A percentile compares a stretch with the other conserved stretches of the same genome.
Conservation (phyloP, 1,140 invertebrate genomes). For the Atta texana region DNA sequence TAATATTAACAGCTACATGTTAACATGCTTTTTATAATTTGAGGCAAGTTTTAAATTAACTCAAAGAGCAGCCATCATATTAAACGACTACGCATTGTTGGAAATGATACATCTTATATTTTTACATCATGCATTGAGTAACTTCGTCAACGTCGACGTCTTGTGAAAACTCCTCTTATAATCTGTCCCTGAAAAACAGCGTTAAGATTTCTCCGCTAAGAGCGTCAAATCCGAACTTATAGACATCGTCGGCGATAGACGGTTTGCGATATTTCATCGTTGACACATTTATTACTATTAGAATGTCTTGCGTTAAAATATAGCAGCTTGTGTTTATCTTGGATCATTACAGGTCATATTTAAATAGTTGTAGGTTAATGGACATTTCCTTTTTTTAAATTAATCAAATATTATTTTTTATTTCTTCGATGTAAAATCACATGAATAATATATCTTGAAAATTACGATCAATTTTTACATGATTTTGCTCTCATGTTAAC, state of each 20-base stretch:
- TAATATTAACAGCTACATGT: too few relatives aligned
- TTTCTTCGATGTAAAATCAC: not conserved
- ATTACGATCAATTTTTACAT: not conserved
- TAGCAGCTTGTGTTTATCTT: constrained; percentile 2
- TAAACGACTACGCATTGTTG: too few relatives aligned
- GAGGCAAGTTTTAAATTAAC: too few relatives aligned
- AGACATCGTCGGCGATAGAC: not conserved
- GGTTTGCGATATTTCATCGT: constrained; percentile 25
- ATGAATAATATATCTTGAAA: not conserved
- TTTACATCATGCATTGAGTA: not conserved
- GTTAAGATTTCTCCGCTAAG: not conserved
- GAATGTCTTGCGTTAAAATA: not conserved
- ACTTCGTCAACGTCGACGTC: constrained; percentile 15
- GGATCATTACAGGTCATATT: not conserved
- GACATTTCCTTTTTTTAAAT: not conserved
- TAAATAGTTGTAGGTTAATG: constrained; percentile 9
- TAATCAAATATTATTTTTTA: not conserved
- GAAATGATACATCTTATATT: too few relatives aligned
- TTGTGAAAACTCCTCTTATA: not conserved
- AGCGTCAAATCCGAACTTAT: not conserved
- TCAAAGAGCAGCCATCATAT: too few relatives aligned
- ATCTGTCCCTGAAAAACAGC: not conserved
- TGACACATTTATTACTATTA: constrained; percentile 23
- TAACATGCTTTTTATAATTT: too few relatives aligned
- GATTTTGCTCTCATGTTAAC: not conserved